Evolutionary conservation across 2,113 vertebrate genomes (phyloP).

Genomic region (Ammodytes dubius): DNA sequence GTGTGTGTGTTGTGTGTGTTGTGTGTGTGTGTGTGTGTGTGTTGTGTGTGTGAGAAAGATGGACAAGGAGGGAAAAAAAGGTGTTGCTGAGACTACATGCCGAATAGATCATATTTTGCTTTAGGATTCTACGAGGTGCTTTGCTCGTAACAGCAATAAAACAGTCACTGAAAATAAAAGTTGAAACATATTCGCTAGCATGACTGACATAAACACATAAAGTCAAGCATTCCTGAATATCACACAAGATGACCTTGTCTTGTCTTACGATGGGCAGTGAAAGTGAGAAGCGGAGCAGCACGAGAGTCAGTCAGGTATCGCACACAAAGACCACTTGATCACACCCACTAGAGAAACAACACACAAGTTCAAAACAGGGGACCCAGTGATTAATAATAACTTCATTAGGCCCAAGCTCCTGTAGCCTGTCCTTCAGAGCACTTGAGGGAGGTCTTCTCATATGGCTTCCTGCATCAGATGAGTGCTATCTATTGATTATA

Average conservation of each 20-base stretch:
- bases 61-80: constrained; percentile 24
- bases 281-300: constrained; percentile 46
- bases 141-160: constrained; percentile 21
- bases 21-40: constrained; percentile 1
- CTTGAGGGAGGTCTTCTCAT: constrained; percentile 84
- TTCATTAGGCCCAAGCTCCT: constrained; percentile 82
- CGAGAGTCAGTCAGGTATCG: constrained; percentile 53
- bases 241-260: constrained; percentile 25
- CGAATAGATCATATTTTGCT: constrained; percentile 30
- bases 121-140: constrained; percentile 14
- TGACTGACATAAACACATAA: constrained; percentile 4
- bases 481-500: constrained; percentile 85
- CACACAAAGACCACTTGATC: constrained; percentile 76
- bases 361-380: constrained; percentile 82
- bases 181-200: constrained; percentile 7
- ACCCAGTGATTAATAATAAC: constrained; percentile 85
- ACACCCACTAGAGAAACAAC: constrained; percentile 79
- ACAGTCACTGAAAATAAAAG: constrained; percentile 14
- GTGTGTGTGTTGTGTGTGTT: constrained; percentile 30
- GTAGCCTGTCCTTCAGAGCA: constrained; percentile 84
- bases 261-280: constrained; percentile 21
- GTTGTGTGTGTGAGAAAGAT: constrained; percentile 24
- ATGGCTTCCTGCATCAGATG: constrained; percentile 83
- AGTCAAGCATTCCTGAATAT: constrained; percentile 5
- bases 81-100: constrained; percentile 34